A percentile compares a stretch with the other conserved stretches of the same genome.
phyloP scores from a whole-genome alignment of 2,797 vertebrate genomes.

The Halcyon leucocephala region DNA sequence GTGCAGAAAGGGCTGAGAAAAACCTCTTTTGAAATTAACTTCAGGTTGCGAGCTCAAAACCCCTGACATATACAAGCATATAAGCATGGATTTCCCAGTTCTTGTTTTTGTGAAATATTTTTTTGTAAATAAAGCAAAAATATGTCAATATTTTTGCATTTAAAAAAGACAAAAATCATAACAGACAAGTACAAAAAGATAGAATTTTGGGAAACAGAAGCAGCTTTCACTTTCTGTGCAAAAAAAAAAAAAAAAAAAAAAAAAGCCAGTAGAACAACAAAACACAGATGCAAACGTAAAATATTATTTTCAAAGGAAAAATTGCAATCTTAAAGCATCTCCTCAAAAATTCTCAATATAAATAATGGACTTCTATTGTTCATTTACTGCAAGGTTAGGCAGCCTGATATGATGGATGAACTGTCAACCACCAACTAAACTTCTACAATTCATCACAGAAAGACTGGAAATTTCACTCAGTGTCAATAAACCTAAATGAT shows the following conservation, averaged over 20 bases:
- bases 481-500: constrained; percentile 71
- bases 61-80: accelerated
- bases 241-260: neutral
- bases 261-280: neutral
- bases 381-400: constrained; percentile 94
- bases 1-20: neutral
- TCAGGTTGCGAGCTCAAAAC: neutral
- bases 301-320: constrained; percentile 17
- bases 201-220: neutral
- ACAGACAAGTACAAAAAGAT: neutral
- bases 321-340: constrained; percentile 16
- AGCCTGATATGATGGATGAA: constrained; percentile 90
- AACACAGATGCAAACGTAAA: neutral
- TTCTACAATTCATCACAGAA: constrained; percentile 84
- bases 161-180: neutral
- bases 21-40: neutral
- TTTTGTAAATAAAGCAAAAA: neutral
- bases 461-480: constrained; percentile 69
- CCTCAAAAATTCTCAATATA: constrained; percentile 69
- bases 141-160: neutral
- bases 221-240: neutral
- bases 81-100: neutral
- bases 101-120: neutral
- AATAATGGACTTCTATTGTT: constrained; percentile 87
- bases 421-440: constrained; percentile 87